Conservation (phyloP, 2,888 invertebrate genomes). For the Limnephilus marmoratus region DNA sequence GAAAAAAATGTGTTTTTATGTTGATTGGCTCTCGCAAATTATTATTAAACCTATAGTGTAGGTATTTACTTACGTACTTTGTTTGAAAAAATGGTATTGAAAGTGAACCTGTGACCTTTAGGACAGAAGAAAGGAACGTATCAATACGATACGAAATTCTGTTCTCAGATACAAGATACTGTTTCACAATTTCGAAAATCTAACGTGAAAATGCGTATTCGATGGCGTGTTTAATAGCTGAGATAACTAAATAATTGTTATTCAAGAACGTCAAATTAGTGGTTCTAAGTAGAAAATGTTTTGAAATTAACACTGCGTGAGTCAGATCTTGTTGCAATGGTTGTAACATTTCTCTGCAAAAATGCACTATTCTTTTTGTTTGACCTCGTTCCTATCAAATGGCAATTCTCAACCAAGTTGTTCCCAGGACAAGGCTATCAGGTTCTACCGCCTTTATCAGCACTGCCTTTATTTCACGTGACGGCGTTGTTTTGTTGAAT, state of each 20-base stretch:
- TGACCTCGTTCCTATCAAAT: constrained; percentile 27
- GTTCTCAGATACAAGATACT: background rate
- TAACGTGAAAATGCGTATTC: constrained; percentile 9
- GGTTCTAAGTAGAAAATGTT: background rate
- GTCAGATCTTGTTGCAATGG: background rate
- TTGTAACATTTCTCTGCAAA: background rate
- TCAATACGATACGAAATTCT: background rate
- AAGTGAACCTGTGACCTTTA: background rate
- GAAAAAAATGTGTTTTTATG: background rate
- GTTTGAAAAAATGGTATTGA: background rate
- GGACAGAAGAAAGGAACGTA: background rate
- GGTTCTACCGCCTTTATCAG: background rate
- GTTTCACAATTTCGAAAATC: background rate
- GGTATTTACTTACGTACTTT: background rate
- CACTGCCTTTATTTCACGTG: background rate
- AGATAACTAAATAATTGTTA: background rate
- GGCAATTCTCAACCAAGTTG: background rate
- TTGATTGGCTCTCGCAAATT: background rate
- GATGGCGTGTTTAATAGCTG: background rate
- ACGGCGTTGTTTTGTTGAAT: background rate
- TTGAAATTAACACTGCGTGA: background rate
- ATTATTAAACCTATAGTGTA: background rate
- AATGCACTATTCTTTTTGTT: background rate
- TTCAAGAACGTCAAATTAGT: background rate
- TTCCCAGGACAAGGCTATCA: constrained; percentile 27